These are phyloP conservation scores for Microctonus hyperodae DNA, from an alignment of 2,888 invertebrate genomes.

Conservation along the genomic window DNA sequence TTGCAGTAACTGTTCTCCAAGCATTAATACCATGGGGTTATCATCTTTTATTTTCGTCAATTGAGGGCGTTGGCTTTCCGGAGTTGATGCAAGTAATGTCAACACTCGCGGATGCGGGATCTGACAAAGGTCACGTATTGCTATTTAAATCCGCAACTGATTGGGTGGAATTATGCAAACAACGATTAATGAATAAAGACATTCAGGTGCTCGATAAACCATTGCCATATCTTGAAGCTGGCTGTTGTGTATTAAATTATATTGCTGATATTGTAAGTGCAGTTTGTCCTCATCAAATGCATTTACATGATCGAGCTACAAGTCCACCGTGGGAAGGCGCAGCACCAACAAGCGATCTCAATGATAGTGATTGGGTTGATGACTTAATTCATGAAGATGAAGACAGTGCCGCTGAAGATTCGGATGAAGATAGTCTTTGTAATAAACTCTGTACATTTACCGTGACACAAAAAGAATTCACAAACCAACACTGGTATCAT, in stretches of 20 bases:
- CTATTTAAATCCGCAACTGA: constrained; percentile 81
- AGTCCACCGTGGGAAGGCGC: constrained; percentile 83
- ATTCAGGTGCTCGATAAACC: constrained; percentile 64
- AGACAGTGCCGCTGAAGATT: constrained; percentile 91
- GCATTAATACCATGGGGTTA: constrained; percentile 79
- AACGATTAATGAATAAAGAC: constrained; percentile 68
- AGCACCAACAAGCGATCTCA: constrained; percentile 54
- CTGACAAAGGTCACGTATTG: constrained; percentile 79
- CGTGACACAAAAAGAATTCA: constrained; percentile 95
- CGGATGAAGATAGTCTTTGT: constrained; percentile 89
- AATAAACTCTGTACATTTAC: constrained; percentile 96
- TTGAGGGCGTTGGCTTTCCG: constrained; percentile 78
- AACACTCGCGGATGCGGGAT: constrained; percentile 84
- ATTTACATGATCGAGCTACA: constrained; percentile 63
- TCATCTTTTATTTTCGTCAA: constrained; percentile 69
- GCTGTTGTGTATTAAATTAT: constrained; percentile 85
- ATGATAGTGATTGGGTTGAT: constrained; percentile 85
- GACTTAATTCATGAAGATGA: constrained; percentile 87
- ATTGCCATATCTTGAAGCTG: constrained; percentile 71
- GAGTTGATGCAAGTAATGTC: constrained; percentile 82
- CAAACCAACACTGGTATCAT: constrained; percentile 99
- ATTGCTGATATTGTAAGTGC: constrained; percentile 78
- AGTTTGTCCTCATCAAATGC: constrained; percentile 61
- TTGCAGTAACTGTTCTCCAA: constrained; percentile 72
- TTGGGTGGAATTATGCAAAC: constrained; percentile 81